Evolutionary conservation across 2,797 vertebrate genomes (phyloP).

Genomic region (Antennarius maculatus): DNA sequence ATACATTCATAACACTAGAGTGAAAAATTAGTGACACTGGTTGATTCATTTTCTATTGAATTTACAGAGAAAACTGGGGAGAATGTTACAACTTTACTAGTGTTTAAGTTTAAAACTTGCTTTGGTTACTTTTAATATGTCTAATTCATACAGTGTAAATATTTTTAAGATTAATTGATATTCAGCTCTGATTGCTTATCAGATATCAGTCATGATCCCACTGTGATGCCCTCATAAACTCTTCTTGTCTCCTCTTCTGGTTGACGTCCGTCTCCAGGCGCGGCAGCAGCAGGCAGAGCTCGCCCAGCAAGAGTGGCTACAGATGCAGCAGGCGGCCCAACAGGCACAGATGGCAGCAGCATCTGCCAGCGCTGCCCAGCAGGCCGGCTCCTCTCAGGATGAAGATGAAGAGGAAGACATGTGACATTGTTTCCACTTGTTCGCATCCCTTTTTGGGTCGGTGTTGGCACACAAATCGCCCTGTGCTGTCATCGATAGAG

Average conservation of each 20-base stretch:
- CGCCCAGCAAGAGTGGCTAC: conserved; percentile 98
- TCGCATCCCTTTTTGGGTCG: conserved; percentile 68
- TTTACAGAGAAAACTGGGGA: too few relatives aligned
- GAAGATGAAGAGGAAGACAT: conserved; percentile 98
- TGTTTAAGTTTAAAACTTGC: too few relatives aligned
- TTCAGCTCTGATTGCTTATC: not conserved
- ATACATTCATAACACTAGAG: too few relatives aligned
- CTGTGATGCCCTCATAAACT: not conserved
- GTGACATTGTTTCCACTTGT: conserved; percentile 66
- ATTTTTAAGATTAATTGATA: too few relatives aligned
- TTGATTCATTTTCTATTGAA: too few relatives aligned
- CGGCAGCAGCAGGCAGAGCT: conserved; percentile 98
- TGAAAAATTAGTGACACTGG: too few relatives aligned
- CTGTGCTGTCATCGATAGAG: conserved; percentile 79
- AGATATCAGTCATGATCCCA: not conserved
- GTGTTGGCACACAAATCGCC: conserved; percentile 77
- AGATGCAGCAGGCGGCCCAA: conserved; percentile 99
- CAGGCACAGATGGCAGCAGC: conserved; percentile 97
- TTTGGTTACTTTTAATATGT: too few relatives aligned
- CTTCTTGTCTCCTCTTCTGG: not conserved
- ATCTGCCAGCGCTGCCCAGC: conserved; percentile 91
- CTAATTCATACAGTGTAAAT: too few relatives aligned
- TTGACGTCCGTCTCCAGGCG: conserved; percentile 78
- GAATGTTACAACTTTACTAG: too few relatives aligned
- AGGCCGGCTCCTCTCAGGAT: conserved; percentile 96